phyloP scores from a whole-genome alignment of 2,113 vertebrate species.

The Choloepus hoffmanni region DNA sequence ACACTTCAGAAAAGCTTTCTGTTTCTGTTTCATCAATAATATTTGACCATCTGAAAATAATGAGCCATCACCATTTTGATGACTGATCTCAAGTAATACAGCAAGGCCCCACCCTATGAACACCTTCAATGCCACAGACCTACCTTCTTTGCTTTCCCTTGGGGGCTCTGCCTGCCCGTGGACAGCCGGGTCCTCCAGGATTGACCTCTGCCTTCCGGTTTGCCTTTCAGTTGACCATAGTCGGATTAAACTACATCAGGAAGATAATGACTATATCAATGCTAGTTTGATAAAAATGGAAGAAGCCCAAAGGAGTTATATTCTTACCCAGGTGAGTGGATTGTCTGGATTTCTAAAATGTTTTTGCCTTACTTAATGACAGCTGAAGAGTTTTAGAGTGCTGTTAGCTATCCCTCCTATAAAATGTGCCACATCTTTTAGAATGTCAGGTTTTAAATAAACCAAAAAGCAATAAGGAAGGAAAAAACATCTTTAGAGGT shows the following conservation, averaged over 20 bases:
- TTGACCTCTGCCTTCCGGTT: constrained; percentile 78
- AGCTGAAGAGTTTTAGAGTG: not conserved
- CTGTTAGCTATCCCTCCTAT: not conserved
- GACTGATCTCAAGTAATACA: not conserved
- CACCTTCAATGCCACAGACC: not conserved
- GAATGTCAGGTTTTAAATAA: not conserved
- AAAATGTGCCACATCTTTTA: not conserved
- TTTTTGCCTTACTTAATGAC: not conserved
- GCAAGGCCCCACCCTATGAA: not conserved
- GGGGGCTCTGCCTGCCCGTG: rapidly evolving
- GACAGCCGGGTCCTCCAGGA: rapidly evolving
- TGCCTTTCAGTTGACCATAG: constrained; percentile 96
- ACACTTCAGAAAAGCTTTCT: not conserved
- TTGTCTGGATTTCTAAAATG: not conserved
- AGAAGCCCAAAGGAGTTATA: constrained; percentile 97
- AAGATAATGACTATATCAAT: constrained; percentile 97
- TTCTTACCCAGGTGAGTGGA: constrained; percentile 96
- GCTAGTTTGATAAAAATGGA: constrained; percentile 97
- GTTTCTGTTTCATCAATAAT: not conserved
- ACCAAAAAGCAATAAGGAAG: not conserved
- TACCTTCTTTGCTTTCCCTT: not conserved
- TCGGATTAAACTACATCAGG: constrained; percentile 95
- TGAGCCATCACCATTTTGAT: not conserved
- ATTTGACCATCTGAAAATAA: not conserved
- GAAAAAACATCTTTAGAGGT: not conserved